Conservation (phyloP, 2,113 vertebrate genomes). For the Serilophus lunatus region DNA sequence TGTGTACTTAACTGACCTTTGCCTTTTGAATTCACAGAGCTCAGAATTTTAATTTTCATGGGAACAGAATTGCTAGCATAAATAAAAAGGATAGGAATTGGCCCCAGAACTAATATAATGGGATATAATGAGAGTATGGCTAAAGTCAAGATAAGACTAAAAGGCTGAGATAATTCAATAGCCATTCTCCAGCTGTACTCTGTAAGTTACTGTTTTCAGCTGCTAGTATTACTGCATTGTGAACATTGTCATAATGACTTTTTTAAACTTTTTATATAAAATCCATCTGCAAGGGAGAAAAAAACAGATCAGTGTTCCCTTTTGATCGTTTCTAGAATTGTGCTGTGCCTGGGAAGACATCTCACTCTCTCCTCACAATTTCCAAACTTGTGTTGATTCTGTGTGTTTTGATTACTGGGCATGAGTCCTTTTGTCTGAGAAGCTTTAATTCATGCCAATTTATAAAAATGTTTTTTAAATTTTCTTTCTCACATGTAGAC, state of each 20-base stretch:
- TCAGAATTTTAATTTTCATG: neutral
- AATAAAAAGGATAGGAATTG: neutral
- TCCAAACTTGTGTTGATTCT: neutral
- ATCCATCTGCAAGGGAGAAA: neutral
- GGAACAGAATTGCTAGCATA: neutral
- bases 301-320: neutral
- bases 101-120: neutral
- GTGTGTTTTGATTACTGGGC: neutral
- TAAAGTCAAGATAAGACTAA: neutral
- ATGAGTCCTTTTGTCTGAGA: neutral
- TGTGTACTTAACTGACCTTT: neutral
- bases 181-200: neutral
- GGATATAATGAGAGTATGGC: neutral
- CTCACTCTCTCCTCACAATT: neutral
- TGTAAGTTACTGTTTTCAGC: neutral
- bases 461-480: neutral
- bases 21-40: neutral
- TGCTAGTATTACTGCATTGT: neutral
- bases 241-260: neutral
- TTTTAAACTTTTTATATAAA: neutral
- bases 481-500: neutral
- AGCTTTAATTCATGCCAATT: neutral
- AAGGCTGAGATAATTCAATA: neutral
- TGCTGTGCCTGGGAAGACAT: neutral
- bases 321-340: neutral